phyloP scores from a whole-genome alignment of 2,888 invertebrate genomes.

The Hydrotaea diabolus region DNA sequence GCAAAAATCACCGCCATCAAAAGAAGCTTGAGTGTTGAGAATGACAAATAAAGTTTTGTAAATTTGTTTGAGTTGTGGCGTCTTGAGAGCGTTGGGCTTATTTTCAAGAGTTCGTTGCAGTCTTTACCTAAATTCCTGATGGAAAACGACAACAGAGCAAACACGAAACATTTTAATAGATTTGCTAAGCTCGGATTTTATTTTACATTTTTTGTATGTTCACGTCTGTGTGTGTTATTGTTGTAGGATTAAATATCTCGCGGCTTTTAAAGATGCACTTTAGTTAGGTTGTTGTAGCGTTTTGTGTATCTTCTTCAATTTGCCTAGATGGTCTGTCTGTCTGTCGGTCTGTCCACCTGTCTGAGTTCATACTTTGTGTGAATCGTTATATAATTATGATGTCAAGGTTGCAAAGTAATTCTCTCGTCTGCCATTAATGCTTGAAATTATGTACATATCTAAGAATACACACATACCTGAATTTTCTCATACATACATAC shows the following conservation, averaged over 20 bases:
- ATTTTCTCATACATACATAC: no score
- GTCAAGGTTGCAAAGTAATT: conserved; percentile 62
- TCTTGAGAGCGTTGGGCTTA: neutral
- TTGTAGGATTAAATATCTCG: conserved; percentile 11
- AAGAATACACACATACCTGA: no score
- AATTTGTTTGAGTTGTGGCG: conserved; percentile 7
- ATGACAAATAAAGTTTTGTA: conserved; percentile 15
- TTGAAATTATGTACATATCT: neutral
- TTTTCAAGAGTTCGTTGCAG: neutral
- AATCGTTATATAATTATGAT: conserved; percentile 60
- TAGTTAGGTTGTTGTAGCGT: neutral
- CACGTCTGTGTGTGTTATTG: no score
- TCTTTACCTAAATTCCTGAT: conserved; percentile 8
- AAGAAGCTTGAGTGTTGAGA: neutral
- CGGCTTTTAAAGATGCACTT: conserved; percentile 25
- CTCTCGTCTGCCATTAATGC: conserved; percentile 19
- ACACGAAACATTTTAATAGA: conserved; percentile 21
- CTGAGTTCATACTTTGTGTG: conserved; percentile 32
- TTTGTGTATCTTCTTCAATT: conserved; percentile 5
- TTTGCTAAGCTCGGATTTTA: conserved; percentile 17
- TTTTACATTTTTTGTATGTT: neutral
- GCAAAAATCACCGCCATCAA: no score
- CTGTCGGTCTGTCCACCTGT: neutral
- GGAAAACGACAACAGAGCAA: conserved; percentile 5
- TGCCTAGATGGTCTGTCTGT: neutral